A percentile compares a stretch with the other conserved stretches of the same genome.
phyloP scores from a whole-genome alignment of 2,888 invertebrate species.

The Erebia aethiops region DNA sequence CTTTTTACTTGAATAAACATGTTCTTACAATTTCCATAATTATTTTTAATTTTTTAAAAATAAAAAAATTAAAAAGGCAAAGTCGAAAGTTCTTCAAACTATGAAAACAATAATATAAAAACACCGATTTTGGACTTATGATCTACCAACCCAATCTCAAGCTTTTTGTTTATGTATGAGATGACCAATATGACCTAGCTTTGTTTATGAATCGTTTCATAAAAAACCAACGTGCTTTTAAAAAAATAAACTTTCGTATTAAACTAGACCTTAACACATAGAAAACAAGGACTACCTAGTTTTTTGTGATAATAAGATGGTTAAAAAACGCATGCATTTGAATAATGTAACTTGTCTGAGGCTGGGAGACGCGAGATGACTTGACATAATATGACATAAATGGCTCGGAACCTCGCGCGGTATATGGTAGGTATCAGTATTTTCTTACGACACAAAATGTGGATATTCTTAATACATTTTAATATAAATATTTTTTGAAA shows the following conservation, averaged over 20 bases:
- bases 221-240: neutral
- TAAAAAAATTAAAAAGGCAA: no score
- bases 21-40: no score
- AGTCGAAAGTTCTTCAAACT: no score
- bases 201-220: neutral
- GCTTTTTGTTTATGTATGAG: neutral
- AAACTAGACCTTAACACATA: neutral
- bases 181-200: slow-evolving; percentile 11
- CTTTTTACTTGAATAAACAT: no score
- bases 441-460: neutral
- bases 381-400: slow-evolving; percentile 66
- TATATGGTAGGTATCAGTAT: no score
- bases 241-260: neutral
- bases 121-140: neutral
- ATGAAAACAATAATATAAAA: no score
- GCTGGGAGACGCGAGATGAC: slow-evolving; percentile 68
- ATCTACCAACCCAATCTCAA: neutral
- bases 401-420: slow-evolving; percentile 49
- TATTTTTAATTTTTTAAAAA: no score
- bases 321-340: slow-evolving; percentile 68
- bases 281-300: slow-evolving; percentile 13
- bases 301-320: slow-evolving; percentile 3
- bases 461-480: slow-evolving; percentile 11
- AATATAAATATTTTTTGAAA: neutral
- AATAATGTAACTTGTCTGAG: slow-evolving; percentile 78